Percentiles rank a stretch among this genome's conserved stretches.
Evolutionary conservation across 2,797 vertebrate species (phyloP).

Genomic region (Chaunax sp.): DNA sequence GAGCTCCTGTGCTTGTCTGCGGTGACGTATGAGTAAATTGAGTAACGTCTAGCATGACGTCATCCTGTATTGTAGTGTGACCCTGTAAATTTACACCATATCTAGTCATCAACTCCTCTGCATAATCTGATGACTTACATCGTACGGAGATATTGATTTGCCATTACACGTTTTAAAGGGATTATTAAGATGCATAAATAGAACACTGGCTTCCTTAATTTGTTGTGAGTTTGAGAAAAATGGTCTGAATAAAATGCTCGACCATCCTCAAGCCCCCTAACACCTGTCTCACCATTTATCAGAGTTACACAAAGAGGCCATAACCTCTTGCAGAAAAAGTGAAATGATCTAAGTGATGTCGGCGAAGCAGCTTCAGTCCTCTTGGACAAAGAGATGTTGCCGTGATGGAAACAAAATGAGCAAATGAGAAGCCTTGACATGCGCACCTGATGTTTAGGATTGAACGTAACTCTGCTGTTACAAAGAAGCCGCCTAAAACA

Average conservation of each 20-base stretch:
- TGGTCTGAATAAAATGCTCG: too few relatives aligned
- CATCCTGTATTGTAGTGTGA: not conserved
- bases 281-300: conserved; percentile 23
- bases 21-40: conserved; percentile 7
- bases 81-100: not conserved
- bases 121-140: not conserved
- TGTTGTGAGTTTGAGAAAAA: not conserved
- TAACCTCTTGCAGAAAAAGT: too few relatives aligned
- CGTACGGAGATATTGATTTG: not conserved
- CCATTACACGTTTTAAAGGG: not conserved
- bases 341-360: too few relatives aligned
- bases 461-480: too few relatives aligned
- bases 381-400: too few relatives aligned
- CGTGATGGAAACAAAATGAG: too few relatives aligned
- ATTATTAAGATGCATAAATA: conserved; percentile 4
- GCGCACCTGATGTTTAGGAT: too few relatives aligned
- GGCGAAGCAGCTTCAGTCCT: too few relatives aligned
- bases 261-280: not conserved
- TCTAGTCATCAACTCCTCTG: not conserved
- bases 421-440: too few relatives aligned
- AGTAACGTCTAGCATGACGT: conserved; percentile 21
- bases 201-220: not conserved
- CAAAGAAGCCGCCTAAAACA: too few relatives aligned
- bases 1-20: not conserved
- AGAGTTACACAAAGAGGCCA: conserved; percentile 34